These are phyloP conservation scores for Anguilla japonica DNA, from an alignment of 2,113 vertebrate genomes.

Conservation along the genomic window DNA sequence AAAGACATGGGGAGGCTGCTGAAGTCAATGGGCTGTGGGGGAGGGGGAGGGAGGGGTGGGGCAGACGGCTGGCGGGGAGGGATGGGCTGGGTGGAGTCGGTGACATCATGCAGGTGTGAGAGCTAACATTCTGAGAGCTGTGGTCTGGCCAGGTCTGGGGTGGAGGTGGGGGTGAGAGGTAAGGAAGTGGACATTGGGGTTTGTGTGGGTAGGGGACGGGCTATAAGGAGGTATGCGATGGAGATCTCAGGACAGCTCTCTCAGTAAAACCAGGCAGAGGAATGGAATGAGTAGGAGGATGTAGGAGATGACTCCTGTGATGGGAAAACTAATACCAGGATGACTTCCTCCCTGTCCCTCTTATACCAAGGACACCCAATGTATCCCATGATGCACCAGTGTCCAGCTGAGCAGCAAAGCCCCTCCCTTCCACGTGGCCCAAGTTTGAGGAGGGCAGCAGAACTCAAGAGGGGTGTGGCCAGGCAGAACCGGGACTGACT, in stretches of 20 bases:
- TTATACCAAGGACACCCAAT: constrained; percentile 8
- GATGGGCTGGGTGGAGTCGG: constrained; percentile 2
- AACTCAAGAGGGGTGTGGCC: background rate
- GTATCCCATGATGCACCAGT: constrained; percentile 3
- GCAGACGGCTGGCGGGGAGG: background rate
- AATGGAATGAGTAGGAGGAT: constrained; percentile 42
- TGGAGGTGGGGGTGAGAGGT: constrained; percentile 18
- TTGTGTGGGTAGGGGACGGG: background rate
- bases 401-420: constrained; percentile 23
- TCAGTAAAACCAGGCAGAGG: constrained; percentile 16
- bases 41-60: background rate
- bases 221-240: constrained; percentile 30
- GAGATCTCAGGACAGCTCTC: constrained; percentile 35
- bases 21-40: constrained; percentile 33
- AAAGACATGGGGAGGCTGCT: constrained; percentile 24
- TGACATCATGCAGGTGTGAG: constrained; percentile 35
- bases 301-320: constrained; percentile 34
- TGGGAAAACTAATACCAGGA: constrained; percentile 23
- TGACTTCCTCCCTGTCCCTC: constrained; percentile 23
- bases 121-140: constrained; percentile 27
- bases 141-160: background rate
- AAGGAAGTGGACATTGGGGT: background rate
- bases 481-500: background rate
- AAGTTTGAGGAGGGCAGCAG: background rate
- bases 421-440: background rate